Evolutionary conservation across 2,797 vertebrate species (phyloP).

Genomic region (Lophura swinhoii): DNA sequence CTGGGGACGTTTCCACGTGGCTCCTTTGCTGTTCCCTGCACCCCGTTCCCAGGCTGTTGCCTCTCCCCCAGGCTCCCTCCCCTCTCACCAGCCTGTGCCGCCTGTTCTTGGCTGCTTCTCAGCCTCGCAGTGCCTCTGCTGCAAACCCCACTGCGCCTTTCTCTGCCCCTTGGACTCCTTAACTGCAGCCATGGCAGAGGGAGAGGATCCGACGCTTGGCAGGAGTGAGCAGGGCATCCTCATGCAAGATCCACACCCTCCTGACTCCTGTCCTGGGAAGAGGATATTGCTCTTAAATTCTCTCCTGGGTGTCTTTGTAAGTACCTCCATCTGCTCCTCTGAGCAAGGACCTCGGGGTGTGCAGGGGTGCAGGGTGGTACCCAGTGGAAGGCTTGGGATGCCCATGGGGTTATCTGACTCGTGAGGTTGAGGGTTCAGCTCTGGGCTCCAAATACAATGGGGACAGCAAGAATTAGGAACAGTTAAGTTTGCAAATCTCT

Average conservation of each 20-base stretch:
- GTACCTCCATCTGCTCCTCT: neutral
- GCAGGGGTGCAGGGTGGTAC: neutral
- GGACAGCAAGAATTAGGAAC: neutral
- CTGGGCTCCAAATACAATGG: fast-evolving
- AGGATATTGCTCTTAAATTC: conserved; percentile 59
- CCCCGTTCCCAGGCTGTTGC: neutral
- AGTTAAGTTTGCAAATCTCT: neutral
- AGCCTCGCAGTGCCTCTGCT: neutral
- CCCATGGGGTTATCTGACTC: neutral
- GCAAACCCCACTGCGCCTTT: neutral
- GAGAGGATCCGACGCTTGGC: neutral
- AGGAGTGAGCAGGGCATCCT: conserved; percentile 18
- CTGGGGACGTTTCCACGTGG: neutral
- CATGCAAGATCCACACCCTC: conserved; percentile 27
- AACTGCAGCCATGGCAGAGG: neutral
- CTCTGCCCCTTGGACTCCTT: neutral
- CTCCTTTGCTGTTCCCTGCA: neutral
- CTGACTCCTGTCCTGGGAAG: conserved; percentile 27
- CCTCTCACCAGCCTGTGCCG: neutral
- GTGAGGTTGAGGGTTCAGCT: neutral
- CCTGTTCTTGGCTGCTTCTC: conserved; percentile 20
- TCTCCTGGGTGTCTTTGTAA: conserved; percentile 64
- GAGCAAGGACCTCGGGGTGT: neutral
- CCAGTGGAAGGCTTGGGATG: neutral
- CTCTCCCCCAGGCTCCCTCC: neutral